Base-by-base conservation (phyloP, 2,888 invertebrate species). In the Thereva unica region DNA sequence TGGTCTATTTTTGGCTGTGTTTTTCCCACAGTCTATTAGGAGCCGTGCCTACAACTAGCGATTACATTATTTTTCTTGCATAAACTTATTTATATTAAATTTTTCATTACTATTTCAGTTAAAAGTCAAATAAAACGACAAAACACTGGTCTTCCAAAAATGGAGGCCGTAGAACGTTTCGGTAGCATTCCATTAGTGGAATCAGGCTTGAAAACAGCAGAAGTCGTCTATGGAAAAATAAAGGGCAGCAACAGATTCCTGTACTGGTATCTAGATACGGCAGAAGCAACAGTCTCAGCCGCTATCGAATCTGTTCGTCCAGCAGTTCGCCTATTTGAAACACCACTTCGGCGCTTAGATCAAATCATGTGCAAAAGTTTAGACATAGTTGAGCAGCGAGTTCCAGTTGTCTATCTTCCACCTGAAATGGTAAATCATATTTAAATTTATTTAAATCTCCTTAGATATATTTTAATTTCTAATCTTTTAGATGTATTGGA, bases 131-230 rank as follows among this genome's bases (percentile, higher is more conserved):
- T 71, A 42, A 71, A 68, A 65, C 59, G 70, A 50, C 69, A 67
- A 69, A 71, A 70, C 49, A 69, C 70, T 6, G 70, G 67, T 12
- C 52, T 86, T 69, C 84, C 85, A 63, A 85, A 84, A 71, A 79
- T 92, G 79, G 87, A 91, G 79, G 88, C 91, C 66, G 85, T 94
- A 9, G 85, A 87, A 54, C 84, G 92, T 71, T 87, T 95, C 52
- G 86, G 88, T 8, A 88, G 87, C 71, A 85, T 95, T 55, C 95
- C 95, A 0, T 86, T 95, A 66, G 89, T 95, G n/a, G 92, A 89
- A 76, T 86, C 88, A 44, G 86, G 93, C 50, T 86, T 91, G 74
- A 86, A 84, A 64, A 88, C 89, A 67, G 92, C 91, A 1, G 89
- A 89, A 75, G 86, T 86, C 74, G 81, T 92, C 63, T 95, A 95